Percentiles rank a stretch among this genome's conserved stretches.
Evolutionary conservation across 2,888 invertebrate genomes (phyloP).

Genomic region (Pristionchus mayeri): DNA sequence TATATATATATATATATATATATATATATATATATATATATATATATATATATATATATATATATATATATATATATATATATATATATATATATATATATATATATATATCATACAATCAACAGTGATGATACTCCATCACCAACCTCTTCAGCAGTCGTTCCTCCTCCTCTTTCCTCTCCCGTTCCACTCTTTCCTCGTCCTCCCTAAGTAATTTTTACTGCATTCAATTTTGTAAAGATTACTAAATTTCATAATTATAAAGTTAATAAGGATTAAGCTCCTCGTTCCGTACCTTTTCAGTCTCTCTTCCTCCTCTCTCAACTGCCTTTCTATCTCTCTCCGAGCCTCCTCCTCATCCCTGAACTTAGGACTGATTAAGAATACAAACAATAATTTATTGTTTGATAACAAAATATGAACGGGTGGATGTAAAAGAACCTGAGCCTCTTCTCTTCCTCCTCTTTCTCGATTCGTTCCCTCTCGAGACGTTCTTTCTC

Average conservation of each 20-base stretch:
- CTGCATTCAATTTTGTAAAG: too few relatives aligned
- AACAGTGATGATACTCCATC: neutral
- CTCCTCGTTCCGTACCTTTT: neutral
- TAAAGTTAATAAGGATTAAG: neutral
- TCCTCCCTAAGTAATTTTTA: neutral
- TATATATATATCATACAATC: too few relatives aligned
- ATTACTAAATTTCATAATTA: too few relatives aligned
- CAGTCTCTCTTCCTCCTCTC: neutral
- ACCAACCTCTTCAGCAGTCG: neutral
- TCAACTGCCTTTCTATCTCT: neutral
- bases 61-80: too few relatives aligned
- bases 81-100: too few relatives aligned
- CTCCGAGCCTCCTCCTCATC: neutral
- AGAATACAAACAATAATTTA: neutral
- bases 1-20: too few relatives aligned
- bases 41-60: too few relatives aligned
- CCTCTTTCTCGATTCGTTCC: slow-evolving; percentile 8
- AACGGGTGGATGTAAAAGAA: too few relatives aligned
- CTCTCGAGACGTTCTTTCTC: neutral
- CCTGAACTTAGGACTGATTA: neutral
- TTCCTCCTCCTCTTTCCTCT: neutral
- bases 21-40: too few relatives aligned
- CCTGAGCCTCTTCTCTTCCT: slow-evolving; percentile 24
- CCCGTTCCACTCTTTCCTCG: neutral
- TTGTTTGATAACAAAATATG: too few relatives aligned